Base-by-base conservation (phyloP, 1,140 invertebrate species). In the Steinernema khuongi region DNA sequence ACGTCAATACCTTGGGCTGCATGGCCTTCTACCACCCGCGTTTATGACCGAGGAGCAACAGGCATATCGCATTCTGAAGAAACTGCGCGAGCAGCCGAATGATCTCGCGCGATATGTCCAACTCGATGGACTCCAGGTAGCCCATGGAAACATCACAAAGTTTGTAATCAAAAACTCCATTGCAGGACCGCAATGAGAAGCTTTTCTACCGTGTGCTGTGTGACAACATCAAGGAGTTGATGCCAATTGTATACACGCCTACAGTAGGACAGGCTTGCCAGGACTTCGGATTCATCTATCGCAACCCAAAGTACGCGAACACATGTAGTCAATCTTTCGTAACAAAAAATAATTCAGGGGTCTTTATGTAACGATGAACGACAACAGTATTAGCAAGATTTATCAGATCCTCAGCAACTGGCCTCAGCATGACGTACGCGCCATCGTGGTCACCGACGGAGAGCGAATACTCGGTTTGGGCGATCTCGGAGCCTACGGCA, bases 251-350 rank as follows among this genome's bases (percentile, higher is more conserved):
- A 4, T 31, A 69, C 33, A 69, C 30, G 7, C 33, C 30, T 7
- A 96, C 94, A 2, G 96, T 99, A 14, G 96, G 96, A 0, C 87
- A 93, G 78, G 96, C 96, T 0, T 99, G 96, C 86, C 94, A 97
- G 87, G 93, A 95, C 81, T 99, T 96, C 84, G 94, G 95, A 31
- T 89, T 95, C 30, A 93, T 97, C 82, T 98, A 94, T 84, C 89
- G 93, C 69, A 89, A 94, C 85, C 95, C 96, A 0, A 90, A 93
- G 88, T 89, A 79, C 73, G n/a, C n/a, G 69, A 19, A 30, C 17
- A 36, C 2, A 43, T 41, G 36, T 14, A 67, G 14, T 31, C 11
- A 67, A 14, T 67, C 14, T 67, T 43, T 33, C 31, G 17, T 0
- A 11, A 1, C 7, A 19, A 18, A 31, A 0, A 36, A 19, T 72